Conservation (phyloP, 2,797 vertebrate species). For the Loris lydekkerianus region DNA sequence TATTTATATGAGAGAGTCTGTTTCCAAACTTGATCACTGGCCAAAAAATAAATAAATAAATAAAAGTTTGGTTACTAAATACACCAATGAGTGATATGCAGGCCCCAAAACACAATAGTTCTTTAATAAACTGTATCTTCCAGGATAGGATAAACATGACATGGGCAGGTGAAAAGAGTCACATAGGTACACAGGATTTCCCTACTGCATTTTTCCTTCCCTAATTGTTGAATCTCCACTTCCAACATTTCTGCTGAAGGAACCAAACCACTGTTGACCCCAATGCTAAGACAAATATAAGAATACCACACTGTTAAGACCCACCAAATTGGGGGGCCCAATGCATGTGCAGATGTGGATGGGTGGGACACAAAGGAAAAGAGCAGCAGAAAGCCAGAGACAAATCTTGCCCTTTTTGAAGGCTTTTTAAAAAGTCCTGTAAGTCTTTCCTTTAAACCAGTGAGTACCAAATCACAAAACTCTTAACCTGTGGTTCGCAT, state of each 20-base stretch:
- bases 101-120: neutral
- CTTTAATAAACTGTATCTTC: neutral
- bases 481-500: neutral
- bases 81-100: neutral
- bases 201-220: neutral
- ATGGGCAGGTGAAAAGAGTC: neutral
- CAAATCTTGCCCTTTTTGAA: neutral
- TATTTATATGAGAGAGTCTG: neutral
- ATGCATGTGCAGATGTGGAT: too few species aligned
- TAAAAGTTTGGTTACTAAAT: neutral
- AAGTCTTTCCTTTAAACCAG: neutral
- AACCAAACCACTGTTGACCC: neutral
- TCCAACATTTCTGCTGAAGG: neutral
- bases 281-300: neutral
- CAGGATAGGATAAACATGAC: too few species aligned
- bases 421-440: neutral
- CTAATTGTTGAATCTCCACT: too few species aligned
- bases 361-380: too few species aligned
- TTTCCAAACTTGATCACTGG: constrained; percentile 19
- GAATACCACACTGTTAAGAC: too few species aligned
- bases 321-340: neutral
- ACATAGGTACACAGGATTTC: neutral
- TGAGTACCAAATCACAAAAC: neutral
- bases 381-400: neutral
- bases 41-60: neutral